Base-by-base conservation (phyloP, 2,797 vertebrate species). In the Phyllotis vaccarum region DNA sequence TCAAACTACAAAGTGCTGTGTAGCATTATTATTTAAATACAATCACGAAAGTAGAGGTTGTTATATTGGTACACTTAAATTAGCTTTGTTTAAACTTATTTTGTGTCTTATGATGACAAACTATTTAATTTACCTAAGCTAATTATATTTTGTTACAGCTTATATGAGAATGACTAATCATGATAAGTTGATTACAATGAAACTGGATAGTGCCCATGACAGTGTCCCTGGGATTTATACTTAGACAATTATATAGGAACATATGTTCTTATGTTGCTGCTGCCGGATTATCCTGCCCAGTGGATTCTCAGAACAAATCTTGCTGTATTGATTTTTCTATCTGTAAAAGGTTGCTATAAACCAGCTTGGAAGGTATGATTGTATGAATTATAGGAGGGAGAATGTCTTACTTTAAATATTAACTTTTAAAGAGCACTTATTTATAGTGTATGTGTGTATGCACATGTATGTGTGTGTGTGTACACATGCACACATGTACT, bases 91-190 rank as follows among this genome's bases (percentile, higher is more conserved):
- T 92, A 83, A 83, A 92, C 89, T 89, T 49, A 21, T 87, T 83
- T 68, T 31, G 9, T 87, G 19, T 80, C 60, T 87, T 94, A 91
- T 90, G 80, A 90, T 91, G 76, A 86, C 34, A 92, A 91, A 81
- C 31, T 68, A 94, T 96, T 91, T 89, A 95, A 87, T 97, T 93
- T 94, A 62, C n/a, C 16, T 31, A 88, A 68, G 37, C 74, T 96
- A 95, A 91, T 94, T 29, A 34, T 64, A 87, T 94, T 96, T 94
- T 96, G 29, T 76, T 93, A 56, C 76, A 89, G 24, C 82, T 85
- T 85, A 64, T 86, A 88, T 37, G 22, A 70, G 60, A 75, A 90
- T 79, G 75, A 92, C 58, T 81, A 88, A 93, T 46, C 49, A 40
- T 85, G 85, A 92, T 82, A 93, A 82, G 82, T 80, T 93, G 60